Percentiles rank a stretch among this genome's conserved stretches.
Conservation (phyloP, 2,888 invertebrate genomes). For the Oxystoma pomonae region DNA sequence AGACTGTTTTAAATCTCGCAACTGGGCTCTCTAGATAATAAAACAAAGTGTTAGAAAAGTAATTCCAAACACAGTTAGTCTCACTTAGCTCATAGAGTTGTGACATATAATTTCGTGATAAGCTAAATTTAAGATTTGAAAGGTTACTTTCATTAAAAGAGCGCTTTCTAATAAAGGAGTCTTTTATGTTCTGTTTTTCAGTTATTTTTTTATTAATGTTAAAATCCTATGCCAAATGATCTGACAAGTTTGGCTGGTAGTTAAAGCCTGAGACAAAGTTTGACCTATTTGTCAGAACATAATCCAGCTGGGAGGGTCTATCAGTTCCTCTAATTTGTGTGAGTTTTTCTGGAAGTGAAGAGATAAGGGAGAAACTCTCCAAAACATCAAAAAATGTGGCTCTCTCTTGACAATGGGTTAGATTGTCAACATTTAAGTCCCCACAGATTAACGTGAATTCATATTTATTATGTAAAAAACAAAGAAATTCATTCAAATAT, state of each 20-base stretch:
- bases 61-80: not conserved
- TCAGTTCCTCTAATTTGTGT: not conserved
- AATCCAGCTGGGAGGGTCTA: not conserved
- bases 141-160: not conserved
- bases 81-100: not conserved
- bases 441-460: not conserved
- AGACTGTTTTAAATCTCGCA: too few species aligned
- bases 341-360: not conserved
- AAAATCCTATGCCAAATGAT: not conserved
- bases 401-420: not conserved
- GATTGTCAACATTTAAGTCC: too few species aligned
- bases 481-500: not conserved
- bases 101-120: not conserved
- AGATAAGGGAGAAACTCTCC: not conserved
- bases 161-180: not conserved
- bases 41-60: not conserved
- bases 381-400: not conserved
- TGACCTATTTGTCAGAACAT: not conserved
- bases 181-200: not conserved
- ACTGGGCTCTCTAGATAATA: not conserved
- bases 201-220: not conserved
- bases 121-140: not conserved
- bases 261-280: not conserved
- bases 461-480: not conserved
- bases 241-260: not conserved